Evolutionary conservation across 2,113 vertebrate genomes (phyloP).

Genomic region (Pygoscelis adeliae): DNA sequence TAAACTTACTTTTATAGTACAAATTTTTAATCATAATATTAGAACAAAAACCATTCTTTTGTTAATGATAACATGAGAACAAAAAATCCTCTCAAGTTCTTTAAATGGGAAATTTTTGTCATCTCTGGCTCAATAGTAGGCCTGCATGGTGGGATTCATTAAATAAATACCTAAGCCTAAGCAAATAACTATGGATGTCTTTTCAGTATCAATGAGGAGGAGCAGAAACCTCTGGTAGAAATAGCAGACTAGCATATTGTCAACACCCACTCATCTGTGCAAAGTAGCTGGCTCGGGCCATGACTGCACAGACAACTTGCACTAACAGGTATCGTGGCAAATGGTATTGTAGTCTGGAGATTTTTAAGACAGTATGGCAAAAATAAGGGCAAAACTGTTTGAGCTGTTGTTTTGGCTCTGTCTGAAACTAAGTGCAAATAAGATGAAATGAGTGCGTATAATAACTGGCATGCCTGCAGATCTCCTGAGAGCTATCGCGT

Average conservation of each 20-base stretch:
- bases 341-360: background rate
- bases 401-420: background rate
- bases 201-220: background rate
- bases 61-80: background rate
- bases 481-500: rapidly evolving
- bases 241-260: background rate
- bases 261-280: background rate
- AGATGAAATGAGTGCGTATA: background rate
- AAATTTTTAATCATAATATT: background rate
- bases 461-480: background rate
- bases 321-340: background rate
- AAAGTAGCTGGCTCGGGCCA: background rate
- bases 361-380: background rate
- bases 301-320: background rate
- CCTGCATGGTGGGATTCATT: background rate
- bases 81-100: background rate
- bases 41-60: background rate
- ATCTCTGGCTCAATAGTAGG: background rate
- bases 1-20: background rate
- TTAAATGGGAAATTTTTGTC: background rate
- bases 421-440: background rate
- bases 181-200: background rate
- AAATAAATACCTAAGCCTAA: background rate
- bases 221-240: background rate
- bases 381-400: background rate